Conservation (phyloP, 2,888 invertebrate species). For the Zele albiditarsus region DNA sequence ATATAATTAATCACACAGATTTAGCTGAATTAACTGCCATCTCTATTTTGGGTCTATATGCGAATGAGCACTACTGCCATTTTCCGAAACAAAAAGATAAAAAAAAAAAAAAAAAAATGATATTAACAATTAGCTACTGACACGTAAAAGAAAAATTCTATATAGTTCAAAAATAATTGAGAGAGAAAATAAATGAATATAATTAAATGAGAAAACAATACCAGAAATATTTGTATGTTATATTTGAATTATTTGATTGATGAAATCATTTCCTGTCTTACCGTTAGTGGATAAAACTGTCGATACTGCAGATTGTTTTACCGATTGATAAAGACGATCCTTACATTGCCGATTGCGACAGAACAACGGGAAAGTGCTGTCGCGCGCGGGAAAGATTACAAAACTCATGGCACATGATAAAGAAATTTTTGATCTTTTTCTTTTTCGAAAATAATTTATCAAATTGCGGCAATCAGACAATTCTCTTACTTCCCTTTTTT, state of each 20-base stretch:
- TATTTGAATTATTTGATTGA: too few relatives aligned
- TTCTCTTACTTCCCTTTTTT: too few relatives aligned
- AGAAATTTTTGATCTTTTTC: not conserved
- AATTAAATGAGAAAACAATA: not conserved
- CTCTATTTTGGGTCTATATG: constrained; percentile 63
- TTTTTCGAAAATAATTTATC: too few relatives aligned
- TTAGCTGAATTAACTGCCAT: constrained; percentile 68
- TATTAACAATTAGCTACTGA: not conserved
- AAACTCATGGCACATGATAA: not conserved
- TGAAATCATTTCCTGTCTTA: too few relatives aligned
- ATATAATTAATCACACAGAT: constrained; percentile 47
- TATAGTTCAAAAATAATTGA: not conserved
- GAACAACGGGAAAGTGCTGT: not conserved
- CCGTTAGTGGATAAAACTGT: too few relatives aligned
- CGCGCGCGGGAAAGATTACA: not conserved
- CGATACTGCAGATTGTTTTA: too few relatives aligned
- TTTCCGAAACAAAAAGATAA: constrained; percentile 50
- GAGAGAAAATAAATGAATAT: not conserved
- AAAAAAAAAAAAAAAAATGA: not conserved
- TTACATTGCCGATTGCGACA: too few relatives aligned
- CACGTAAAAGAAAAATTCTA: not conserved
- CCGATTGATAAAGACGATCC: too few relatives aligned
- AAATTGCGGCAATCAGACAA: too few relatives aligned
- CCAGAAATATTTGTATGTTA: too few relatives aligned
- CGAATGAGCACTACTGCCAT: constrained; percentile 70